A percentile compares a stretch with the other conserved stretches of the same genome.
These are phyloP conservation scores for Polydesmus complanatus DNA, from an alignment of 2,888 invertebrate genomes.

Conservation along the genomic window DNA sequence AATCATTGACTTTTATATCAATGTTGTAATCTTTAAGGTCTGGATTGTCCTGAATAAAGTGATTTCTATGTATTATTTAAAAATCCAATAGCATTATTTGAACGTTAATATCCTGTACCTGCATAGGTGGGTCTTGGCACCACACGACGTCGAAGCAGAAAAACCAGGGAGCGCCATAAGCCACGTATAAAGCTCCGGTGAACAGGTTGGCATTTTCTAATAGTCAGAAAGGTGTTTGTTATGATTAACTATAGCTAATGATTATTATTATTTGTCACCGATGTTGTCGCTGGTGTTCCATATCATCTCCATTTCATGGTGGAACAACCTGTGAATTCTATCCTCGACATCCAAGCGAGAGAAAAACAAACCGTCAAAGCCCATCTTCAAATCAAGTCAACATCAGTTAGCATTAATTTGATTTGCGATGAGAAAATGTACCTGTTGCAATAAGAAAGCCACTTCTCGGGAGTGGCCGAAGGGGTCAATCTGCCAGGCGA, in stretches of 20 bases:
- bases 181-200: slow-evolving; percentile 66
- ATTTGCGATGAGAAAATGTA: too few species aligned
- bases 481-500: slow-evolving; percentile 78
- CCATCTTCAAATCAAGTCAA: slow-evolving; percentile 45
- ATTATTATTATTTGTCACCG: too few species aligned
- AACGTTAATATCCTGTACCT: slow-evolving; percentile 39
- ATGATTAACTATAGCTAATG: too few species aligned
- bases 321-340: slow-evolving; percentile 44
- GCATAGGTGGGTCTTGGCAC: slow-evolving; percentile 48
- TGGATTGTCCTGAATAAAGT: slow-evolving; percentile 46
- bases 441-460: slow-evolving; percentile 46
- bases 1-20: slow-evolving; percentile 45
- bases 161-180: slow-evolving; percentile 70
- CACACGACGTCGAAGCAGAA: slow-evolving; percentile 89
- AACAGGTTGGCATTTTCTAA: slow-evolving; percentile 36
- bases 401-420: background rate
- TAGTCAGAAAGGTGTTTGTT: too few species aligned
- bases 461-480: slow-evolving; percentile 78
- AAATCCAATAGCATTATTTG: background rate
- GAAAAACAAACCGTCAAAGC: slow-evolving; percentile 46
- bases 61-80: background rate
- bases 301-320: slow-evolving; percentile 60
- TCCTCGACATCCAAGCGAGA: slow-evolving; percentile 75
- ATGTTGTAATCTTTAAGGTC: slow-evolving; percentile 71
- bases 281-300: slow-evolving; percentile 55